A percentile compares a stretch with the other conserved stretches of the same genome.
These are phyloP conservation scores for Epistrophella euchroma DNA, from an alignment of 2,888 invertebrate genomes.

Conservation along the genomic window DNA sequence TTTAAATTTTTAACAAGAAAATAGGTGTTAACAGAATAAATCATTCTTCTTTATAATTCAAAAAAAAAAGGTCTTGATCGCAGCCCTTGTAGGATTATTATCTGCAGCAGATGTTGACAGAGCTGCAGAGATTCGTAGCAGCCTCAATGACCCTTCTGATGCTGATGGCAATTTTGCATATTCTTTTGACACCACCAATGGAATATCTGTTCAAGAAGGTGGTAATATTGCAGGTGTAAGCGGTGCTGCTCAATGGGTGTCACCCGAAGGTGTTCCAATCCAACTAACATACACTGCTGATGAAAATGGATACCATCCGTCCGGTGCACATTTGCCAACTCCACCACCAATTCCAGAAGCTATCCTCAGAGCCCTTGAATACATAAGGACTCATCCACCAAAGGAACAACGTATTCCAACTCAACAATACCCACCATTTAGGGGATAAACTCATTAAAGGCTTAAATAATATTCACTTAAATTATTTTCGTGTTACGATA, in stretches of 20 bases:
- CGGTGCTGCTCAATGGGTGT: conserved; percentile 85
- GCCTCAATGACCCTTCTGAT: conserved; percentile 81
- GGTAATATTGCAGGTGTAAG: conserved; percentile 85
- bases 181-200: conserved; percentile 86
- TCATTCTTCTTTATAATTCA: not conserved
- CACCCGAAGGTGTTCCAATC: conserved; percentile 85
- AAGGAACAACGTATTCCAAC: not conserved
- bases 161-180: conserved; percentile 77
- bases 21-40: too few species aligned
- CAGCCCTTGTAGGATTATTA: conserved; percentile 77
- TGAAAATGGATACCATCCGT: conserved; percentile 30
- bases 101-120: conserved; percentile 81
- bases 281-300: conserved; percentile 82
- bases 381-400: conserved; percentile 84
- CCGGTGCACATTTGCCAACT: conserved; percentile 23
- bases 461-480: not conserved
- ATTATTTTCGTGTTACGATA: too few species aligned
- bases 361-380: conserved; percentile 85
- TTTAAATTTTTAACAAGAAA: too few species aligned
- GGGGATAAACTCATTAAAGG: not conserved
- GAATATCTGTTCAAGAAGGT: conserved; percentile 85
- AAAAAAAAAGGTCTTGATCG: not conserved
- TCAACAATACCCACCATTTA: conserved; percentile 15
- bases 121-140: conserved; percentile 83
- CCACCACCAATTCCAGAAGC: conserved; percentile 76